Conservation (phyloP, 2,888 invertebrate species). For the Parnassius apollo region DNA sequence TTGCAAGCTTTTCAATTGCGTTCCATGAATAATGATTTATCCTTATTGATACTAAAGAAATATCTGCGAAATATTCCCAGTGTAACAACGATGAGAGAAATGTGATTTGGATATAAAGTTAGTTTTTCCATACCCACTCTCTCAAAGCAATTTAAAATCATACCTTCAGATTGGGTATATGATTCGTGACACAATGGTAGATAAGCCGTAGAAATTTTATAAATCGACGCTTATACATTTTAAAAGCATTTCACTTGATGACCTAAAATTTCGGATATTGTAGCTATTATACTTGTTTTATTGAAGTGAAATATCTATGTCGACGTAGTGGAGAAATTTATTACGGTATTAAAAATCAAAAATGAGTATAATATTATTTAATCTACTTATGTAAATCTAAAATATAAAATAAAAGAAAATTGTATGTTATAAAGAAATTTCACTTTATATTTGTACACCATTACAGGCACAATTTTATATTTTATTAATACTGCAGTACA, state of each 20-base stretch:
- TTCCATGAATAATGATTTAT: slow-evolving; percentile 1
- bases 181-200: slow-evolving; percentile 5
- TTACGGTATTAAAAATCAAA: too few species aligned
- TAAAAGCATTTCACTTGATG: background rate
- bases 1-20: background rate
- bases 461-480: too few species aligned
- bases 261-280: background rate
- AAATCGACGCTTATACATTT: background rate
- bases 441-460: too few species aligned
- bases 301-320: too few species aligned
- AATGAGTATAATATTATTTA: too few species aligned
- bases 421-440: too few species aligned
- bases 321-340: too few species aligned
- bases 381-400: too few species aligned
- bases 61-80: background rate
- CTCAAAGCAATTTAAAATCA: slow-evolving; percentile 17
- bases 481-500: too few species aligned
- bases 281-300: too few species aligned
- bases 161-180: background rate
- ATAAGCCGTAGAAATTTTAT: slow-evolving; percentile 12
- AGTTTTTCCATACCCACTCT: slow-evolving; percentile 4
- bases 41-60: slow-evolving; percentile 2
- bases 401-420: too few species aligned
- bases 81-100: slow-evolving; percentile 6
- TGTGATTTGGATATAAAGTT: slow-evolving; percentile 10